Base-by-base conservation (phyloP, 37 sponge, comb jelly and placozoan genomes). In the Oscarella lobularis region DNA sequence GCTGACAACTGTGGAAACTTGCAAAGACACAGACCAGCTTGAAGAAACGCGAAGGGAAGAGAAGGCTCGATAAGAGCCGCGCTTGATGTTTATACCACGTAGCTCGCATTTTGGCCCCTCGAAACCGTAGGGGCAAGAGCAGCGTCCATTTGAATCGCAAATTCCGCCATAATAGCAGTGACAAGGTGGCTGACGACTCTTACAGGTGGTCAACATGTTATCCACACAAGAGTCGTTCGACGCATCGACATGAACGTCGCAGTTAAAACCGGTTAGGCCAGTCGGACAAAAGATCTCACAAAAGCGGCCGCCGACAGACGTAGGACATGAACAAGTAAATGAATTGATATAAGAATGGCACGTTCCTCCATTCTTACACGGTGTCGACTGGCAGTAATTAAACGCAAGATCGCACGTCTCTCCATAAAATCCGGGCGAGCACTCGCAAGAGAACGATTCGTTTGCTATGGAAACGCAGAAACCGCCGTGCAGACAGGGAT, bases 381-480 rank as follows among this genome's bases (percentile, higher is more conserved):
- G 55, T 9, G 40, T 40, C n/a, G 77, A 41, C 4, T 36, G 38
- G 60, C 77, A 76, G 20, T 65, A 41, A 30, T 37, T 79, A 3
- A 35, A 66, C 1, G 3, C 31, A 6, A 35, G 0, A 0, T 71
- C 40, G 39, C 88, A 87, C 34, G 75, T 39, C 5, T 5, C 20
- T 14, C 84, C 88, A 73, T 60, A 40, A 35, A 37, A 20, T 0
- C 78, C 78, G 6, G 41, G 1, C 2, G 35, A 14, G 75, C 88
- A 88, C 27, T 71, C 37, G 37, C 88, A 88, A 9, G 84, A 81
- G 77, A 74, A 88, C 3, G 35, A 33, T 30, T 39, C 38, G n/a
- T n/a, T n/a, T 32, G 32, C 36, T 2, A 82, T 81, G 6, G 67
- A 72, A 36, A 77, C 82, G 71, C 89, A 88, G 0, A 14, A 9